Conservation (phyloP, 2,888 invertebrate genomes). For the Maniola hyperantus region DNA sequence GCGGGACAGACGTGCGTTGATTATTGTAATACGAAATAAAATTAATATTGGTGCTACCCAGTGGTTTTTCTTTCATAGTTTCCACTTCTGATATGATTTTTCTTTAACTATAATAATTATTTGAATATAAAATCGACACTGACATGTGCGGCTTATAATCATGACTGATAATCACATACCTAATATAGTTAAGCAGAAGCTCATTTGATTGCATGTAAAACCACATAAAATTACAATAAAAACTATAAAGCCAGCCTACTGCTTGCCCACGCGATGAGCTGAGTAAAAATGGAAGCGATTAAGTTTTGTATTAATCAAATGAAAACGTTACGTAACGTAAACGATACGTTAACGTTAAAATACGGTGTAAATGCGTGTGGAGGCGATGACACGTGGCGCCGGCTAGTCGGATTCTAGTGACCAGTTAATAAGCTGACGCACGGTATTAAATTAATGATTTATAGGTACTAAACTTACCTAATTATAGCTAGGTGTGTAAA, state of each 20-base stretch:
- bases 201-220: conserved; percentile 17
- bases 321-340: conserved; percentile 17
- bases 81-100: too few relatives aligned
- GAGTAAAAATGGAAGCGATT: conserved; percentile 24
- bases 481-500: neutral
- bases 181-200: conserved; percentile 21
- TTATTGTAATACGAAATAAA: too few relatives aligned
- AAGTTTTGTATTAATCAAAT: conserved; percentile 22
- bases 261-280: conserved; percentile 13
- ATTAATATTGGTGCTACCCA: too few relatives aligned
- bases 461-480: neutral
- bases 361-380: conserved; percentile 13
- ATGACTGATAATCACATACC: conserved; percentile 15
- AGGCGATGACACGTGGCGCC: conserved; percentile 22
- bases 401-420: conserved; percentile 15
- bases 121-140: neutral
- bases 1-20: too few relatives aligned
- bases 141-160: conserved; percentile 17
- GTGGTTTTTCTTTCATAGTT: too few relatives aligned
- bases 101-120: neutral
- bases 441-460: conserved; percentile 1
- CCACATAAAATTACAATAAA: conserved; percentile 24
- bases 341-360: conserved; percentile 16
- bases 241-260: conserved; percentile 18
- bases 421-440: neutral